Percentiles rank a stretch among this genome's conserved stretches.
Evolutionary conservation across 2,113 vertebrate genomes (phyloP).

Genomic region (Microcebus jonahi): DNA sequence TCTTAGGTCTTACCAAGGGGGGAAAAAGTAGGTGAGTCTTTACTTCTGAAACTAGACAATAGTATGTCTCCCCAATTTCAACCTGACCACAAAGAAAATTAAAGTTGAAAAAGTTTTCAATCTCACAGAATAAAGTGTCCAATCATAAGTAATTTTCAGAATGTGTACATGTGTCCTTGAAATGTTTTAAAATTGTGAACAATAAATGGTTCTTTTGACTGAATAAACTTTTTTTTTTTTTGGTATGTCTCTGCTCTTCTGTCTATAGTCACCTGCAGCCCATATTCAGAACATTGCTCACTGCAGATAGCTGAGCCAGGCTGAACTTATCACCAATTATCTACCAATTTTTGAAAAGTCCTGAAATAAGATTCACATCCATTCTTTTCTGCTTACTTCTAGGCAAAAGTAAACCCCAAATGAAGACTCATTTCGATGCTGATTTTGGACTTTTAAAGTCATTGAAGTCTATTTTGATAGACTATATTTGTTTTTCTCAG

Average conservation of each 20-base stretch:
- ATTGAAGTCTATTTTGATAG: constrained; percentile 5
- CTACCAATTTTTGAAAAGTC: not conserved
- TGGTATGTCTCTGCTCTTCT: not conserved
- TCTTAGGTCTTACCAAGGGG: not conserved
- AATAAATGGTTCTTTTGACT: not conserved
- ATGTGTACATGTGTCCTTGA: not conserved
- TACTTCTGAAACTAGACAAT: not conserved
- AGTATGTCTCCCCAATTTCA: not conserved
- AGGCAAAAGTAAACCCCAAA: not conserved
- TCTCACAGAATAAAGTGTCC: not conserved
- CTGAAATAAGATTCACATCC: not conserved
- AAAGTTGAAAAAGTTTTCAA: not conserved
- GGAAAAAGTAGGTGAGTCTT: not conserved
- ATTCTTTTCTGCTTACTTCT: not conserved
- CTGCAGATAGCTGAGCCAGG: not conserved
- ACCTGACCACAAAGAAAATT: not conserved
- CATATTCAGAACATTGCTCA: not conserved
- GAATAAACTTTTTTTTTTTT: not conserved
- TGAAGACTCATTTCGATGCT: not conserved
- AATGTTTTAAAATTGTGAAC: not conserved
- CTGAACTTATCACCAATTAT: not conserved
- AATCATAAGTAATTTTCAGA: not conserved
- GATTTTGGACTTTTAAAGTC: not conserved
- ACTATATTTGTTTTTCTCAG: constrained; percentile 19
- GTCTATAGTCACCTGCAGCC: not conserved